Conservation (phyloP, 2,797 vertebrate species). For the Lepilemur septentrionalis region DNA sequence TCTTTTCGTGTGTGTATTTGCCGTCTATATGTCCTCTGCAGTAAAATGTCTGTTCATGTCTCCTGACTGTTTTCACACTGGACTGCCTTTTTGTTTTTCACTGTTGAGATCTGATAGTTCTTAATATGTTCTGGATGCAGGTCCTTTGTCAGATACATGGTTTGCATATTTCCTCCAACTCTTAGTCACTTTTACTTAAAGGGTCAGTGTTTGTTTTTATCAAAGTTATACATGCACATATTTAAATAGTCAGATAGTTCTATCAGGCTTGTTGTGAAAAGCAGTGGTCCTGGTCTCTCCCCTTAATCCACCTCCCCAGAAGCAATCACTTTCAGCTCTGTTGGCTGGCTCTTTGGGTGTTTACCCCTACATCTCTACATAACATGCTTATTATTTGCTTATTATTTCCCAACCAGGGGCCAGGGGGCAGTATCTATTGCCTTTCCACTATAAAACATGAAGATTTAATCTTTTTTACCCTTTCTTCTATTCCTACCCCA, state of each 20-base stretch:
- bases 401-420: background rate
- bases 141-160: background rate
- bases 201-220: background rate
- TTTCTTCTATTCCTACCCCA: background rate
- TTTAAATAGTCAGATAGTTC: background rate
- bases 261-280: background rate
- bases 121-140: background rate
- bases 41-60: background rate
- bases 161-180: background rate
- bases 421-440: background rate
- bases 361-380: background rate
- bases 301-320: background rate
- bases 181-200: background rate
- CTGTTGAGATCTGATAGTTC: background rate
- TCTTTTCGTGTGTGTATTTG: background rate
- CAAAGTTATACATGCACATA: background rate
- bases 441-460: background rate
- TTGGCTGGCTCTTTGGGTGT: background rate
- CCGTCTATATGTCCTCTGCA: background rate
- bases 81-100: background rate
- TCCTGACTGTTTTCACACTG: background rate
- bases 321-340: background rate
- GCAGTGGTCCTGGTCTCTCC: background rate
- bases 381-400: background rate
- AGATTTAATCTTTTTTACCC: background rate